Conservation (phyloP, 2,797 vertebrate genomes). For the Gambelia wislizenii region DNA sequence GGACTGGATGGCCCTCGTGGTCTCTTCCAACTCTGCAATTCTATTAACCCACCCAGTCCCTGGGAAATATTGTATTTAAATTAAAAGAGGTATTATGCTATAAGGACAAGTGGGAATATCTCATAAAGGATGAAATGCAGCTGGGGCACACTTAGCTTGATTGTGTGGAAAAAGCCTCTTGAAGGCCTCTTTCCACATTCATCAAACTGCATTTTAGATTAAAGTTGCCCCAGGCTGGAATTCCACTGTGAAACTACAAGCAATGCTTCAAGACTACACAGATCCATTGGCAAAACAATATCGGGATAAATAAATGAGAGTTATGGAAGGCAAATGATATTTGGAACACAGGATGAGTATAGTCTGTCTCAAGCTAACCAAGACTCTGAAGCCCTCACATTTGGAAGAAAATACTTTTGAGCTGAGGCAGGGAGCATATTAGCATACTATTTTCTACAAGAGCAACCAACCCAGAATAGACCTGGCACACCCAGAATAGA, state of each 20-base stretch:
- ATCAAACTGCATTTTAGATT: slow-evolving; percentile 40
- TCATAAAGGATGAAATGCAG: slow-evolving; percentile 18
- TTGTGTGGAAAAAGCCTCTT: slow-evolving; percentile 25
- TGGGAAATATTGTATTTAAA: slow-evolving; percentile 16
- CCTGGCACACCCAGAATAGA: background rate
- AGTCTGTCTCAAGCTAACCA: background rate
- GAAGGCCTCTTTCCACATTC: slow-evolving; percentile 7
- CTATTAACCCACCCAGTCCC: background rate
- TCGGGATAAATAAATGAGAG: slow-evolving; percentile 28
- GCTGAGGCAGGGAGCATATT: background rate
- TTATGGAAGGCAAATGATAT: background rate
- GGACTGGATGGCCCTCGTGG: too few relatives aligned
- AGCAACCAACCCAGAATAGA: background rate
- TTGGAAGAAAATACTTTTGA: background rate
- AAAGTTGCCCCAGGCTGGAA: slow-evolving; percentile 25
- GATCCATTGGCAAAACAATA: slow-evolving; percentile 20
- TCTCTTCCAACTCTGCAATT: too few relatives aligned
- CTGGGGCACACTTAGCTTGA: slow-evolving; percentile 24
- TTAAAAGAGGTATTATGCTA: slow-evolving; percentile 15
- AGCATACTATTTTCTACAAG: background rate
- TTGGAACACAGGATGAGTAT: background rate
- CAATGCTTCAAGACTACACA: slow-evolving; percentile 2
- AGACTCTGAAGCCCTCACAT: background rate
- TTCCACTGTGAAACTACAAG: slow-evolving; percentile 4
- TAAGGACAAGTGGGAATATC: slow-evolving; percentile 10